Evolutionary conservation across 92 coral and sea anemone genomes (phyloP).

Genomic region (Micromussa lordhowensis): DNA sequence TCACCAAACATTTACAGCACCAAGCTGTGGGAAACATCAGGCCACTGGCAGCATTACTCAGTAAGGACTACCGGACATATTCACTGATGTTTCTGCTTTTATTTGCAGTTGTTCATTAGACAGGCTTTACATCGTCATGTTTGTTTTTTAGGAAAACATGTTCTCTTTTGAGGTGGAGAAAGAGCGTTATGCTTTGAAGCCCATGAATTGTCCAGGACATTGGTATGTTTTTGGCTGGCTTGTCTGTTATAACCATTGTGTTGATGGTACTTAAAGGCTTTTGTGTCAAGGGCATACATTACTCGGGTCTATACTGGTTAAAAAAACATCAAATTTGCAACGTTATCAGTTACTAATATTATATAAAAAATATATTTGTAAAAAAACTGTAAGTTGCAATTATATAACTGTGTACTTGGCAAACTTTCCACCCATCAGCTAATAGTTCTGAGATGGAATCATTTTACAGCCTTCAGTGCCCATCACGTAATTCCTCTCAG

Average conservation of each 20-base stretch:
- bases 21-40: constrained; percentile 94
- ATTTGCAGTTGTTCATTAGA: neutral
- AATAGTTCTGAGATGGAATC: neutral
- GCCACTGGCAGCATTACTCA: constrained; percentile 97
- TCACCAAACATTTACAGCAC: constrained; percentile 98
- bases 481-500: neutral
- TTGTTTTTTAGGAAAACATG: constrained; percentile 84
- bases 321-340: neutral
- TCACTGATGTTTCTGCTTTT: neutral
- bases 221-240: constrained; percentile 68
- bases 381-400: too few species aligned
- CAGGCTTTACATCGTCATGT: neutral
- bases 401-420: too few species aligned
- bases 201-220: constrained; percentile 99
- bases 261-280: neutral
- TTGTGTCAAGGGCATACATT: neutral
- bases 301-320: neutral
- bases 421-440: too few species aligned
- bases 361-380: too few species aligned
- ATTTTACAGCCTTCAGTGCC: neutral
- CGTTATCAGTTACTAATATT: too few species aligned
- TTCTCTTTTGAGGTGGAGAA: constrained; percentile 96
- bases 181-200: constrained; percentile 90
- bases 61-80: constrained; percentile 47
- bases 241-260: neutral